phyloP scores from a whole-genome alignment of 2,888 invertebrate species.

The Apodemia duryi region DNA sequence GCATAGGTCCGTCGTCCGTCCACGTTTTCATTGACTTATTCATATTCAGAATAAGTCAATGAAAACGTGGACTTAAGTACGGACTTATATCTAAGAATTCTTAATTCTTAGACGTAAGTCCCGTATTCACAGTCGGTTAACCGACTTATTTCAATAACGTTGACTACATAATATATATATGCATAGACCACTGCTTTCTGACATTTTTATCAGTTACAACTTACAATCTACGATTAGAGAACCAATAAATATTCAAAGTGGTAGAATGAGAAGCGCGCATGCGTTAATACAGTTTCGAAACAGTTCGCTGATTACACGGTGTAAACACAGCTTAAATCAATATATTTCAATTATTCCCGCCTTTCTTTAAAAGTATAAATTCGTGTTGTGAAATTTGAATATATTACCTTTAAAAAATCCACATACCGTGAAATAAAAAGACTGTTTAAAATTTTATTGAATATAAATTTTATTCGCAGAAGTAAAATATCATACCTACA shows the following conservation, averaged over 20 bases:
- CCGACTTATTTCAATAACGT: too few species aligned
- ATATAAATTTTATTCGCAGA: neutral
- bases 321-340: slow-evolving; percentile 38
- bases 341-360: slow-evolving; percentile 45
- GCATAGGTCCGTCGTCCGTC: too few species aligned
- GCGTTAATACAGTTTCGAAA: slow-evolving; percentile 2
- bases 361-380: slow-evolving; percentile 14
- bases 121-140: too few species aligned
- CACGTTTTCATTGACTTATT: too few species aligned
- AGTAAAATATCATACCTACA: neutral
- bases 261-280: neutral
- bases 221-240: too few species aligned
- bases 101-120: too few species aligned
- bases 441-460: neutral
- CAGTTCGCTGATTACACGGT: slow-evolving; percentile 5
- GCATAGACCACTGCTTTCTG: too few species aligned
- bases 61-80: too few species aligned
- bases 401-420: neutral
- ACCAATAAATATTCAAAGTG: slow-evolving; percentile 10
- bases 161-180: too few species aligned
- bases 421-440: neutral
- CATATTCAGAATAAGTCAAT: too few species aligned
- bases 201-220: too few species aligned
- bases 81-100: too few species aligned
- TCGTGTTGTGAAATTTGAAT: neutral